Conservation (phyloP, 2,888 invertebrate species). For the Melikaiella ostensackeni region DNA sequence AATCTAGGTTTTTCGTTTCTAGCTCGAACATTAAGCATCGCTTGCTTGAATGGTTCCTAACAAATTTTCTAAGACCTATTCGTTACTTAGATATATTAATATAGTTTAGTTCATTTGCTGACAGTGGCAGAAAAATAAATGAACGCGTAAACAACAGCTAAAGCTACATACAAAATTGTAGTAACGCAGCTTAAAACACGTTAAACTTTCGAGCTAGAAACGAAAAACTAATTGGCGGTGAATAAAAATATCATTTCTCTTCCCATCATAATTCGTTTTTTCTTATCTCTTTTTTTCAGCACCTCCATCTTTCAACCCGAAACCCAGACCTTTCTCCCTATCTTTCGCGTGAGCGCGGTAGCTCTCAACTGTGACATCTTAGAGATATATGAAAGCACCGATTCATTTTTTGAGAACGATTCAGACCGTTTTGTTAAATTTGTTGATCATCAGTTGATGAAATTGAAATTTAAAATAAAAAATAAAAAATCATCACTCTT, state of each 20-base stretch:
- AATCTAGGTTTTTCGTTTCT: background rate
- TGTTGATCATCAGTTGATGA: background rate
- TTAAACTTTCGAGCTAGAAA: background rate
- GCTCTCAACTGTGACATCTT: constrained; percentile 71
- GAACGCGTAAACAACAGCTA: background rate
- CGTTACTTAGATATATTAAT: background rate
- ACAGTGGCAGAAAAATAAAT: background rate
- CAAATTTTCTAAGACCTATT: background rate
- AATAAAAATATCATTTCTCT: background rate
- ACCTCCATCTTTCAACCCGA: constrained; percentile 81
- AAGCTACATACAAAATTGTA: background rate
- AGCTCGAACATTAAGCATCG: background rate
- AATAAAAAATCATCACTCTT: background rate
- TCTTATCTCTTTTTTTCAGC: constrained; percentile 80
- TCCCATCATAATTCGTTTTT: constrained; percentile 68
- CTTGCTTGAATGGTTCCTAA: background rate
- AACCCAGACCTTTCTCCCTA: constrained; percentile 81
- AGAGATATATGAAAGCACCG: constrained; percentile 43
- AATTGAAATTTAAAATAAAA: background rate
- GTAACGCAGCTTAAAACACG: background rate
- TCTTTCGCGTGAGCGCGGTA: constrained; percentile 77
- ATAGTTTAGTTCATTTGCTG: background rate
- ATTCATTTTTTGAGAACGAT: background rate
- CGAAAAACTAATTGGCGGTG: background rate
- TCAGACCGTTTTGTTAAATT: background rate